phyloP scores from a whole-genome alignment of 1,140 invertebrate species.

The Oncopeltus fasciatus region DNA sequence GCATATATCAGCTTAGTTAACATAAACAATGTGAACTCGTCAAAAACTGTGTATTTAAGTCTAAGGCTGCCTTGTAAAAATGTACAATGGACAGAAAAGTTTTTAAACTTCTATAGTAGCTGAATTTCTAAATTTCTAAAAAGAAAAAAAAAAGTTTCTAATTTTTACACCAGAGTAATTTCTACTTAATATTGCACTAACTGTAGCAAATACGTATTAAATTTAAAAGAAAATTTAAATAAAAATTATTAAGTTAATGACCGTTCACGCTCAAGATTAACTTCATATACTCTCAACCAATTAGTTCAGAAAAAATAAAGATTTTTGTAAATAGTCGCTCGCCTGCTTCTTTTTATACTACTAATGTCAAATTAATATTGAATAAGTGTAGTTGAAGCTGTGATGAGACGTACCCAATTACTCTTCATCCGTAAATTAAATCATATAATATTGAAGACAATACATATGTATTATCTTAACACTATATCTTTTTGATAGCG shows the following conservation, averaged over 20 bases:
- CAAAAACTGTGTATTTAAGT: slow-evolving; percentile 5
- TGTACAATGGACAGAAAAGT: background rate
- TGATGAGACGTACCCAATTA: background rate
- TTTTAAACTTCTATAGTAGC: too few relatives aligned
- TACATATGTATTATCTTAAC: background rate
- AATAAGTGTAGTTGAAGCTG: background rate
- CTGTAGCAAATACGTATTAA: too few relatives aligned
- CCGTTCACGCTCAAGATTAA: too few relatives aligned
- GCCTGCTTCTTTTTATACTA: background rate
- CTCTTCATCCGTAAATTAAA: background rate
- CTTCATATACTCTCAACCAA: too few relatives aligned
- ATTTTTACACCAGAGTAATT: too few relatives aligned
- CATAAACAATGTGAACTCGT: background rate
- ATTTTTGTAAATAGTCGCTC: background rate
- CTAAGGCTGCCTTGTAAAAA: background rate
- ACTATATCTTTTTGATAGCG: too few relatives aligned
- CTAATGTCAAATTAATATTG: background rate
- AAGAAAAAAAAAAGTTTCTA: too few relatives aligned
- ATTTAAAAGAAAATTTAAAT: too few relatives aligned
- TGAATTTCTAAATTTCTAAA: too few relatives aligned
- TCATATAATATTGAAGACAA: background rate
- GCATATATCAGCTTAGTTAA: background rate
- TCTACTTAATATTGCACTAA: too few relatives aligned
- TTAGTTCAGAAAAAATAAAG: too few relatives aligned
- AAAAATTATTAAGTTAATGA: too few relatives aligned